Evolutionary conservation across 2,797 vertebrate species (phyloP).

Genomic region (Acrossocheilus wenchowensis): DNA sequence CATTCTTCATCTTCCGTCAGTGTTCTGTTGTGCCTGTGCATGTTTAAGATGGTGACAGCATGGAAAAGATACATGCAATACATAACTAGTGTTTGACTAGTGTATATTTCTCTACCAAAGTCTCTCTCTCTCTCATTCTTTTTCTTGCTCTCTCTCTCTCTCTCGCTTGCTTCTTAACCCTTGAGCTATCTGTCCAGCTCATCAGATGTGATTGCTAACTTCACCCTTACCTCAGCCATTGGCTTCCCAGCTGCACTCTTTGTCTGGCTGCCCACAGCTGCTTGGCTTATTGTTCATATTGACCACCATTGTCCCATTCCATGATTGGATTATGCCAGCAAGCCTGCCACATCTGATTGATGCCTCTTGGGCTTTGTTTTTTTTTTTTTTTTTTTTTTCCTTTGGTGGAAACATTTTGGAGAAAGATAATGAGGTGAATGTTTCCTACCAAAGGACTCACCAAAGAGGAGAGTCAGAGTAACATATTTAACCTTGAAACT

Average conservation of each 20-base stretch:
- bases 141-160: conserved; percentile 49
- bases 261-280: conserved; percentile 51
- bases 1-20: neutral
- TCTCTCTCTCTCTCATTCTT: conserved; percentile 47
- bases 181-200: conserved; percentile 38
- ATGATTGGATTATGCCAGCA: conserved; percentile 28
- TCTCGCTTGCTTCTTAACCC: conserved; percentile 39
- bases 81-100: conserved; percentile 3
- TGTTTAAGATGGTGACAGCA: neutral
- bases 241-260: conserved; percentile 36
- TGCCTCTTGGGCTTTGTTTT: conserved; percentile 9
- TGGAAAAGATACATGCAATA: conserved; percentile 2
- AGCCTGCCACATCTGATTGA: conserved; percentile 35
- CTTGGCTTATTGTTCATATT: conserved; percentile 44
- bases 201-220: conserved; percentile 42
- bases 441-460: conserved; percentile 42
- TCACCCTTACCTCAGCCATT: conserved; percentile 32
- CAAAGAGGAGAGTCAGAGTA: conserved; percentile 34
- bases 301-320: conserved; percentile 29
- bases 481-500: conserved; percentile 48
- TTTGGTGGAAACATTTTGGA: conserved; percentile 29
- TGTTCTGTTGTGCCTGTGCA: conserved; percentile 21
- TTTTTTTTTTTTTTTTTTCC: conserved; percentile 7
- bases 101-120: conserved; percentile 19
- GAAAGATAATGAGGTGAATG: conserved; percentile 42